Base-by-base conservation (phyloP, 1,140 invertebrate genomes). In the Drosophila sucinea region DNA sequence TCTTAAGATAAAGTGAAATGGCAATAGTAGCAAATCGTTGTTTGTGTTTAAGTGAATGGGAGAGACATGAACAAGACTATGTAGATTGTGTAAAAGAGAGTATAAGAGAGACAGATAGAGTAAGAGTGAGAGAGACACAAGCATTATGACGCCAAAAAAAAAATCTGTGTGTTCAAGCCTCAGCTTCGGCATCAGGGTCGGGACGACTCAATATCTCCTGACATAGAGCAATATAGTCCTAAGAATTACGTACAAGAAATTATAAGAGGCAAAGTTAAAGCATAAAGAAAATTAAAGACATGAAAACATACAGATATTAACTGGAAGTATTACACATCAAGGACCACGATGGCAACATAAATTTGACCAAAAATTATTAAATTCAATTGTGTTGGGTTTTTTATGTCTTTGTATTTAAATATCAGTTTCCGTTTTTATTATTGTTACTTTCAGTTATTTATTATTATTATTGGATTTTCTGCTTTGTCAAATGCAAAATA, bases 171-270 rank as follows among this genome's bases (percentile, higher is more conserved):
- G 57, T 84, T 67, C 89, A 84, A 64, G 81, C 90, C 55, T 91
- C 90, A 29, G 90, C 90, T 60, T 91, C 90, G 30, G 90, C 90
- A 65, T 91, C 90, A 27, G 90, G 90, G 83, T 91, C 90, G 44
- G 90, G 90, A 58, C 90, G 90, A 77, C 90, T 91, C 68, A 91
- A 61, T 67, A 91, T 91, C 82, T 91, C 90, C 81, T 91, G 90
- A 79, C 90, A 91, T 40, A 91, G 90, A 68, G 90, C 90, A 83
- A 91, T 91, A 70, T 91, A 91, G 76, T 91, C 90, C 90, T 91
- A 66, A 64, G 65, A 70, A 10, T 44, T 35, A 23, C 65, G 54
- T 58, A 80, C 69, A 51, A 51, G 40, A 41, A 64, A 29, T 38
- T 33, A 58, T 61, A 60, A 70, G 58, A 64, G 44, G 56, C 58